Conservation (phyloP, 2,113 vertebrate genomes). For the Antechinus flavipes region DNA sequence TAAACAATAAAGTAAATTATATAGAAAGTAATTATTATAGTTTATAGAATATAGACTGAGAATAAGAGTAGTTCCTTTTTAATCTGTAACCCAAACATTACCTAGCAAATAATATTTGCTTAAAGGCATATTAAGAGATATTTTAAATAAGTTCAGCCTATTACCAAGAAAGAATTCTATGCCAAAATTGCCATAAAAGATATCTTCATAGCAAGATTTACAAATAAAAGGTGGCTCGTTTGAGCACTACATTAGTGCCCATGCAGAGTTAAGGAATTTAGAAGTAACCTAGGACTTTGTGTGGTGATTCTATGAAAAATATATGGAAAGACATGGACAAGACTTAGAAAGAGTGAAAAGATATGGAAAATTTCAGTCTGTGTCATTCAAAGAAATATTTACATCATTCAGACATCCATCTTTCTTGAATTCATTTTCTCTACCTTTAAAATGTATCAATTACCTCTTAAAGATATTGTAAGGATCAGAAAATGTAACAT, state of each 20-base stretch:
- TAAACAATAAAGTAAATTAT: background rate
- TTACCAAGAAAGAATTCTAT: background rate
- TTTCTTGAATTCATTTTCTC: background rate
- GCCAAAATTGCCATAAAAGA: background rate
- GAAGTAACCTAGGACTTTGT: background rate
- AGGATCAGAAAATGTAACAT: background rate
- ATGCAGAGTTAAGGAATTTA: background rate
- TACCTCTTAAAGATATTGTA: background rate
- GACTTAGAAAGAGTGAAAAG: background rate
- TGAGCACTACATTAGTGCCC: too few species aligned
- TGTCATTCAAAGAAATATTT: background rate
- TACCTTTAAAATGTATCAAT: background rate
- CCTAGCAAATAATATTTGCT: background rate
- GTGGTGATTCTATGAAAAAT: background rate
- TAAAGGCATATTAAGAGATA: background rate
- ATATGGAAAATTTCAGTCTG: background rate
- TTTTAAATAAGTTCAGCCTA: background rate
- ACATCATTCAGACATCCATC: background rate
- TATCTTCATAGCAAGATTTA: background rate
- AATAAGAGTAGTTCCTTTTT: background rate
- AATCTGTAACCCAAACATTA: background rate
- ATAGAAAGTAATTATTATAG: background rate
- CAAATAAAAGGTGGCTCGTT: too few species aligned
- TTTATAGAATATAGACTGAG: background rate
- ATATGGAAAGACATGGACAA: background rate